A percentile compares a stretch with the other conserved stretches of the same genome.
These are phyloP conservation scores for Eilema depressum DNA, from an alignment of 2,888 invertebrate genomes.

Conservation along the genomic window DNA sequence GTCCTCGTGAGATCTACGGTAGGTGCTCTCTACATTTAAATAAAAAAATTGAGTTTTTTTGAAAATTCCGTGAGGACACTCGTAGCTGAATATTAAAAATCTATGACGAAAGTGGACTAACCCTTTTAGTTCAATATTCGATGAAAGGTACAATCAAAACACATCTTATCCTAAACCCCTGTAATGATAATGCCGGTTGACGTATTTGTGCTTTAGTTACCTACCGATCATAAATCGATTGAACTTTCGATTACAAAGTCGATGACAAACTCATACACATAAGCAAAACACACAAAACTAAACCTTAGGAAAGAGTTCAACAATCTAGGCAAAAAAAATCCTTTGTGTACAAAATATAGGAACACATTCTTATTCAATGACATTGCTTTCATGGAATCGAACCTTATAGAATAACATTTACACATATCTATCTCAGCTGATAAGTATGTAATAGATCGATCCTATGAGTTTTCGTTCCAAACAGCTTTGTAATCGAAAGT, in stretches of 20 bases:
- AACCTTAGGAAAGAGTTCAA: neutral
- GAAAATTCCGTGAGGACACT: neutral
- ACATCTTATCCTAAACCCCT: neutral
- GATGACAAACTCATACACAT: neutral
- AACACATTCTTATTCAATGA: constrained; percentile 25
- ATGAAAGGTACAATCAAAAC: neutral
- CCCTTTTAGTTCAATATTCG: neutral
- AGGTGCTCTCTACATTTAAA: neutral
- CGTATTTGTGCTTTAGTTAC: neutral
- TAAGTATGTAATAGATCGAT: constrained; percentile 10
- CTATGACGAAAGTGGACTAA: too few relatives aligned
- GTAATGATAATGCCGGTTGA: neutral
- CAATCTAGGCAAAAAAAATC: neutral
- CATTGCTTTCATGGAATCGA: constrained; percentile 34
- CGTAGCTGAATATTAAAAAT: too few relatives aligned
- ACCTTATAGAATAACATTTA: constrained; percentile 16
- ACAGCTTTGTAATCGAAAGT: constrained; percentile 26
- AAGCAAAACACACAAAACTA: neutral
- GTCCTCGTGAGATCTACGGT: too few relatives aligned
- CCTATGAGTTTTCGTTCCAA: constrained; percentile 14
- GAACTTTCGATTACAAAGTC: too few relatives aligned
- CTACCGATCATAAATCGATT: neutral
- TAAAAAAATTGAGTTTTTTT: neutral
- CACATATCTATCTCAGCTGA: constrained; percentile 12
- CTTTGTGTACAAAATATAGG: constrained; percentile 2